Evolutionary conservation across 1,140 invertebrate species (phyloP), one percentile per base, ranked within the genome.

Genomic region (Aplysia californica): DNA sequence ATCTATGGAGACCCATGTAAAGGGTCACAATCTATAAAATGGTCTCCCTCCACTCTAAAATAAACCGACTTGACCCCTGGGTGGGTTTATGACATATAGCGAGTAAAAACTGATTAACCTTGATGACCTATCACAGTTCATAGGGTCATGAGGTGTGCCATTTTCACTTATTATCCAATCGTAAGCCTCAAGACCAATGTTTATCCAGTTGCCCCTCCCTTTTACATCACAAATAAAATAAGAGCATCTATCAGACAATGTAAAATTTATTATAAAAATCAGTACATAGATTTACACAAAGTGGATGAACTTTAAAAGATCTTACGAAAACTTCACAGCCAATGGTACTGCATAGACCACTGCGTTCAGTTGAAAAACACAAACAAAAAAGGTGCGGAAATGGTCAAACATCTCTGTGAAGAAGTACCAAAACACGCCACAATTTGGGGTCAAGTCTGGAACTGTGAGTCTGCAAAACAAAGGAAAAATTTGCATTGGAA

Each of bases 361-460:
- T 0, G 95, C 95, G 91, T 99, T 99, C 71, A 99, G 94, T 92
- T 99, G 98, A 87, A 99, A 99, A 77, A 96, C 95, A 85, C 94
- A 97, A 1, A 99, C 93, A 91, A 99, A 99, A 79, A 99, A 93
- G 74, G 94, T 91, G 67, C 96, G 93, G 85, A 99, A 99, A 89
- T 99, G 98, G 84, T 99, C 97, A 92, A 99, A 99, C 96, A 99
- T 98, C 92, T 99, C 98, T 0, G 97, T 98, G 86, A 99, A 99
- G 89, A 99, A 99, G 88, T 99, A 99, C 98, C 98, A 99, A 89
- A 98, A 99, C 0, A 99, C 90, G 2, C 98, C 98, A 84, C 98
- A 96, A 87, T 99, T 99, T 31, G 98, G 98, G 80, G 96, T 95
- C 61, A 99, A 91, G 91, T 99, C 97, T 31, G 96, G 95, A 29